These are phyloP conservation scores for Arizona elegans DNA, from an alignment of 2,113 vertebrate species.

Conservation along the genomic window DNA sequence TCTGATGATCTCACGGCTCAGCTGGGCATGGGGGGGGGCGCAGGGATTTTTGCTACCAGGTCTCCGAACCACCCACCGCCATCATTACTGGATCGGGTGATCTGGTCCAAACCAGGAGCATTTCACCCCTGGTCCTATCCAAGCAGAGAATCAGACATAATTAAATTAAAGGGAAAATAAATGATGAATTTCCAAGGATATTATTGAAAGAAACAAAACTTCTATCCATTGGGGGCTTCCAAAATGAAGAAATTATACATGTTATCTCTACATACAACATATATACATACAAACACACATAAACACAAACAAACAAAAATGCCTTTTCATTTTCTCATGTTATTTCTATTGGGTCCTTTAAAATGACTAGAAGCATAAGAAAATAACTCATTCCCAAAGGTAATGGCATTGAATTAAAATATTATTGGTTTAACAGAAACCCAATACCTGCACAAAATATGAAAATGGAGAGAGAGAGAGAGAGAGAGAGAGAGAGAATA, in stretches of 20 bases:
- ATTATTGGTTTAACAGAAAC: background rate
- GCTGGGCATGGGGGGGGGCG: too few species aligned
- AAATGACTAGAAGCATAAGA: background rate
- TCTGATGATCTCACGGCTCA: too few species aligned
- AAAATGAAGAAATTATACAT: background rate
- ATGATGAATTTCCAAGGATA: background rate
- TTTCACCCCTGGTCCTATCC: too few species aligned
- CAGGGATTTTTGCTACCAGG: too few species aligned
- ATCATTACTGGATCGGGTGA: too few species aligned
- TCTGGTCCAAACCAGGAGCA: too few species aligned
- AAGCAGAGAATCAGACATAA: too few species aligned
- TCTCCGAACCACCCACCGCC: too few species aligned
- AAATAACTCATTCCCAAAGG: background rate
- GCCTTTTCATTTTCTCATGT: background rate
- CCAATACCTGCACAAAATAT: slow-evolving; percentile 4
- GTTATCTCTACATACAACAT: background rate
- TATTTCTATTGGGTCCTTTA: background rate
- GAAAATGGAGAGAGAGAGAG: background rate
- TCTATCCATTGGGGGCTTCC: background rate
- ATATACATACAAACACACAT: background rate
- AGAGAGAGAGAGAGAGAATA: background rate
- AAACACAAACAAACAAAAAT: background rate
- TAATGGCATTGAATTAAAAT: background rate
- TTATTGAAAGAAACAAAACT: background rate
- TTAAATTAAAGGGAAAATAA: too few species aligned